Percentiles rank a stretch among this genome's conserved stretches.
These are phyloP conservation scores for Plebejus anna DNA, from an alignment of 2,888 invertebrate genomes.

Conservation along the genomic window DNA sequence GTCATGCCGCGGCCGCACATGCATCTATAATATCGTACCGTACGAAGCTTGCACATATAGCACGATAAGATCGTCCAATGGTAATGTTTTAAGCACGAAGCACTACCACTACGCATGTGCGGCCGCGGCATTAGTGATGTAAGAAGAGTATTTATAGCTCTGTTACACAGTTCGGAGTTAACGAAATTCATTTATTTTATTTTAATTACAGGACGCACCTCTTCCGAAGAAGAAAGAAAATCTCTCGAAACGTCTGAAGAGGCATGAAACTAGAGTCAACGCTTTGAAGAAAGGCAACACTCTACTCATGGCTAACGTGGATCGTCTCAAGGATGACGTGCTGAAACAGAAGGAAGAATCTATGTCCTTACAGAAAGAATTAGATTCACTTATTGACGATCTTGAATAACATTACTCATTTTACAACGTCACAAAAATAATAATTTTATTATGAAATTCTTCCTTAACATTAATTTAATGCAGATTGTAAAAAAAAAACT, in stretches of 20 bases:
- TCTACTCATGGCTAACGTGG: constrained; percentile 91
- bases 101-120: no score
- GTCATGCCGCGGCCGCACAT: no score
- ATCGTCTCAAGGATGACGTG: constrained; percentile 91
- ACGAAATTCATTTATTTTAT: background rate
- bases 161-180: no score
- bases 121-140: no score
- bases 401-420: constrained; percentile 80
- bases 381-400: constrained; percentile 92
- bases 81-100: no score
- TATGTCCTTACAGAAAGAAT: constrained; percentile 87
- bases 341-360: constrained; percentile 91
- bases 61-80: no score
- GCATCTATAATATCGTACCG: no score
- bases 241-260: constrained; percentile 82
- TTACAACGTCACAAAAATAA: background rate
- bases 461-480: background rate
- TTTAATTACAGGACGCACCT: constrained; percentile 79
- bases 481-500: no score
- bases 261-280: constrained; percentile 88
- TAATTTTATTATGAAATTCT: background rate
- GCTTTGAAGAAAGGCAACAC: constrained; percentile 94
- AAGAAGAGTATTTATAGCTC: no score
- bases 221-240: constrained; percentile 84
- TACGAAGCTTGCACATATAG: no score